Base-by-base conservation (phyloP, 2,888 invertebrate species). In the Phengaris arion region DNA sequence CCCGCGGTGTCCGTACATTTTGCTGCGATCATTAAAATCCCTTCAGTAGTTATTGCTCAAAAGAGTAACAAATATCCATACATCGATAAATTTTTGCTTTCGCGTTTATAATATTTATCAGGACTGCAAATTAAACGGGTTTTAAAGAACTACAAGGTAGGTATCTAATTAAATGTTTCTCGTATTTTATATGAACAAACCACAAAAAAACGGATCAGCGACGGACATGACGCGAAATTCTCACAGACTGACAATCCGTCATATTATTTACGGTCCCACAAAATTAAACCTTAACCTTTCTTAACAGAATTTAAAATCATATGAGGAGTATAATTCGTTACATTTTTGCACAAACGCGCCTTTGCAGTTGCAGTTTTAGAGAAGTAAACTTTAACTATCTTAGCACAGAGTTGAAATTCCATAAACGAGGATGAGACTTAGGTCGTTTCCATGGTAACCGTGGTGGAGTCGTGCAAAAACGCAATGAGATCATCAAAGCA, bases 401-500 rank as follows among this genome's bases (percentile, higher is more conserved):
- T 0, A 6, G 22, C 12, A 52, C 52, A 72, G 4, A 52, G 72
- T 72, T 46, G 46, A 22, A 59, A 6, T 45, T 55, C 12, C 64
- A 10, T 13, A 64, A 13, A 64, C 64, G 13, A 6, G 13, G 35
- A 6, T 35, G 0, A 4, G 0, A 59, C 64, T 35, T 64, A 45
- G 12, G 64, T 5, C 45, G 35, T 45, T 64, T 64, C 64, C 64
- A 13, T 45, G 35, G 12, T 35, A 45, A 6, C 64, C 13, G 2
- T 2, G 9, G 12, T 74, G 55, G 85, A 85, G 81, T 90, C 90
- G 90, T 90, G 91, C 91, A 90, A 90, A 92, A 91, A 90, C 90
- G 87, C 87, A 85, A 86, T 90, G 91, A 91, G 89, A 91, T 91
- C 91, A 91, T 86, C 89, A 84, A 83, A 84, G 81, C 79, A 74